Base-by-base conservation (phyloP, 2,888 invertebrate genomes). In the Tigriopus californicus region DNA sequence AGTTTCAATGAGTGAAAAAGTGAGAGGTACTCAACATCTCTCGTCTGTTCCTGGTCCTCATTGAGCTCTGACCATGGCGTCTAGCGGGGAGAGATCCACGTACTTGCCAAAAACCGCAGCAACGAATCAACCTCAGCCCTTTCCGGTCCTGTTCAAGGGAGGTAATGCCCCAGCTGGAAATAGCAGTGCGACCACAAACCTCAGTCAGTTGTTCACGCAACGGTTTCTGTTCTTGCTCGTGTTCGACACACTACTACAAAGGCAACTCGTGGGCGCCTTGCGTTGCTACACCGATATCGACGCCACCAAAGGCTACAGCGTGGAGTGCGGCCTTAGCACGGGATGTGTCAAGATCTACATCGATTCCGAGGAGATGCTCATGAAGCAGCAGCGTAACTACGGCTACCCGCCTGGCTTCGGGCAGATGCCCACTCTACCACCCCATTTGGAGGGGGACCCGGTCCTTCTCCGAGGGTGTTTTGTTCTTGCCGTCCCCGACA, bases 291-390 rank as follows among this genome's bases (percentile, higher is more conserved):
- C 58, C 13, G 58, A 58, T 40, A 25, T 58, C 11, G 22, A 48
- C 48, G 58, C 58, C 49, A 49, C 47, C 41, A 58, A 59, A 42
- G 15, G 52, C 22, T 24, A 41, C 40, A 52, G 52, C 24, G 59
- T 59, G 42, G 59, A 59, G 22, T 59, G 59, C 42, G 59, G 59
- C 18, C 48, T 59, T 18, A 59, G 52, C 42, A 59, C 59, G 42
- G 59, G 59, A 10, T 59, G 59, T 25, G 42, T 59, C 42, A 59
- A 59, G 41, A 59, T 59, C 24, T 59, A 59, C 59, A 59, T 49
- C 13, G 49, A 59, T 20, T 18, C 59, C 22, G 56, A 56, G 22
- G 56, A 56, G 44, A 56, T 56, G 56, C 42, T 56, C 44, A 42
- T 56, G 44, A 18, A 46, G 44, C 20, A 46, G n/a, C 56, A 56